These are phyloP conservation scores for Halichoeres trimaculatus DNA, from an alignment of 2,113 vertebrate species.

Conservation along the genomic window DNA sequence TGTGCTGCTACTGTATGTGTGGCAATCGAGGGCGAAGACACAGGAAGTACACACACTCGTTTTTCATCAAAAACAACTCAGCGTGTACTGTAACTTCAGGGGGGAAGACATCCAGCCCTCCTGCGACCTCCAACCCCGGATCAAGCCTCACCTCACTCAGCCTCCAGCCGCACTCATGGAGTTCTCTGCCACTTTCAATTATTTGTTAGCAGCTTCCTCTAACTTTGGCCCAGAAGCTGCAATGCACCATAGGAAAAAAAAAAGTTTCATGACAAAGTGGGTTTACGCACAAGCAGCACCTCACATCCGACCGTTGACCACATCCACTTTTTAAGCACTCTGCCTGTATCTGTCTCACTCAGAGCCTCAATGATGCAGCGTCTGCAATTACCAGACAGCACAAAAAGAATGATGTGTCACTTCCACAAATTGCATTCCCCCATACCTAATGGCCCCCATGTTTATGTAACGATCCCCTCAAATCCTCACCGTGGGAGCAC, in stretches of 20 bases:
- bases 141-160: conserved; percentile 23
- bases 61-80: conserved; percentile 29
- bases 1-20: neutral
- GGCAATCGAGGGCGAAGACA: neutral
- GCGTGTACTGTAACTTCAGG: conserved; percentile 10
- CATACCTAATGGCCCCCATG: conserved; percentile 66
- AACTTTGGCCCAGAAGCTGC: conserved; percentile 53
- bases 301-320: conserved; percentile 23
- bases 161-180: conserved; percentile 51
- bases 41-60: conserved; percentile 17
- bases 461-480: conserved; percentile 71
- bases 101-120: conserved; percentile 11
- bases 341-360: conserved; percentile 38
- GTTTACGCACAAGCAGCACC: neutral
- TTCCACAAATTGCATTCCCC: conserved; percentile 63
- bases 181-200: conserved; percentile 66
- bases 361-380: conserved; percentile 51
- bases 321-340: conserved; percentile 14
- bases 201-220: conserved; percentile 47
- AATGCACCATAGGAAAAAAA: neutral
- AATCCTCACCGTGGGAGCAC: conserved; percentile 61
- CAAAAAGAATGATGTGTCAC: conserved; percentile 65
- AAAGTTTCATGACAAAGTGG: conserved; percentile 16
- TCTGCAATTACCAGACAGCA: conserved; percentile 68
- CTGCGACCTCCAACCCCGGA: conserved; percentile 29